phyloP scores from a whole-genome alignment of 1,140 invertebrate genomes.

The Drosophila tani region DNA sequence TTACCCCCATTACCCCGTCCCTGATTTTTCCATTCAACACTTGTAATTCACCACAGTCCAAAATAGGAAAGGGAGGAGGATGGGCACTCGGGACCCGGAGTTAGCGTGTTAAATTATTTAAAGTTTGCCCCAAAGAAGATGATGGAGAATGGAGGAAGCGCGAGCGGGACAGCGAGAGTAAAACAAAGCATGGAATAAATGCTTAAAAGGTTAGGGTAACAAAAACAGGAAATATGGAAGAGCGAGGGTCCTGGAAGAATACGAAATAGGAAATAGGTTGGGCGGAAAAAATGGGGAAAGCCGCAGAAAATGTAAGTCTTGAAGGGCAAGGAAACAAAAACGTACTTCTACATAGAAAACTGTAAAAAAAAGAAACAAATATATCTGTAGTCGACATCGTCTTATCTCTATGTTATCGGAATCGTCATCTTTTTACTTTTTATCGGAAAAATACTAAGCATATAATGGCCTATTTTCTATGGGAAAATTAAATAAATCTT shows the following conservation, averaged over 20 bases:
- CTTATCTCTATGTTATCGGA: neutral
- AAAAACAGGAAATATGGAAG: conserved; percentile 5
- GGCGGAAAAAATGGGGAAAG: neutral
- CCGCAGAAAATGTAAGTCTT: neutral
- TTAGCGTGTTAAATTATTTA: conserved; percentile 69
- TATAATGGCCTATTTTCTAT: too few species aligned
- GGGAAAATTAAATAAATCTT: too few species aligned
- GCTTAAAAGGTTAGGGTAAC: conserved; percentile 55
- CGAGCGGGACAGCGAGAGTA: conserved; percentile 32
- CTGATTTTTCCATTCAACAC: conserved; percentile 38
- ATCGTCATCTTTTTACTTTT: too few species aligned
- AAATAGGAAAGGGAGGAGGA: neutral
- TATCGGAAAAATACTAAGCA: too few species aligned
- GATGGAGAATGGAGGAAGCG: conserved; percentile 14
- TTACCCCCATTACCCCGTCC: neutral
- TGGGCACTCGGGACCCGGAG: neutral
- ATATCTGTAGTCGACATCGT: neutral
- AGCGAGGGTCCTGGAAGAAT: conserved; percentile 3
- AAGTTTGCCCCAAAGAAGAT: conserved; percentile 56
- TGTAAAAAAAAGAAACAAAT: neutral
- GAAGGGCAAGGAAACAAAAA: neutral
- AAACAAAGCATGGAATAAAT: conserved; percentile 68
- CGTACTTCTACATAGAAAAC: neutral
- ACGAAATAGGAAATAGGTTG: neutral
- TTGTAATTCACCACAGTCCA: conserved; percentile 54